Evolutionary conservation across 2,888 invertebrate genomes (phyloP).

Genomic region (Hofmannophila pseudospretella): DNA sequence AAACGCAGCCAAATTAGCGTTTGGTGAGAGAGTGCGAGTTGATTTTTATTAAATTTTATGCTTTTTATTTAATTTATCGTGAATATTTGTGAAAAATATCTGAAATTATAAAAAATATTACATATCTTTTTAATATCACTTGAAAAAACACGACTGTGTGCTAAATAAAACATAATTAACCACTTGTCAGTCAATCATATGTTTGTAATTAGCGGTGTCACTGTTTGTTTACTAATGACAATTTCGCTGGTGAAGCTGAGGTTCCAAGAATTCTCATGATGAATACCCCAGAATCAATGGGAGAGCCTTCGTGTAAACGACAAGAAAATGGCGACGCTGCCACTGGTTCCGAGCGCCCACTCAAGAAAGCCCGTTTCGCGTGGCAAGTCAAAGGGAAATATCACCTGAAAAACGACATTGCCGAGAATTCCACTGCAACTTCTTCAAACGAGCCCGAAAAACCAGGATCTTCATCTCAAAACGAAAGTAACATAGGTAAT

Average conservation of each 20-base stretch:
- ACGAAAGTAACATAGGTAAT: slow-evolving; percentile 30
- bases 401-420: slow-evolving; percentile 71
- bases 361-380: slow-evolving; percentile 81
- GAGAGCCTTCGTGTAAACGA: slow-evolving; percentile 69
- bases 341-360: slow-evolving; percentile 75
- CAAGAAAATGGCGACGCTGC: slow-evolving; percentile 73
- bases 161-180: slow-evolving; percentile 37
- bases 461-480: slow-evolving; percentile 32
- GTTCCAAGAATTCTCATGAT: slow-evolving; percentile 36
- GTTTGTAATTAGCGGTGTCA: slow-evolving; percentile 71
- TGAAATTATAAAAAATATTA: too few relatives aligned
- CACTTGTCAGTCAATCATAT: slow-evolving; percentile 70
- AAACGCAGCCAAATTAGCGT: not conserved
- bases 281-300: slow-evolving; percentile 54
- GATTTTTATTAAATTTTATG: not conserved
- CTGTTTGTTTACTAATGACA: slow-evolving; percentile 72
- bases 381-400: slow-evolving; percentile 83
- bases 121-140: too few relatives aligned
- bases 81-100: too few relatives aligned
- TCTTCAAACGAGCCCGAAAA: slow-evolving; percentile 22
- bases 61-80: not conserved
- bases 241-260: slow-evolving; percentile 26
- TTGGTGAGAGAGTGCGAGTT: not conserved
- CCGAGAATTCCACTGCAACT: slow-evolving; percentile 24
- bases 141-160: too few relatives aligned